Evolutionary conservation across 2,888 invertebrate species (phyloP), one percentile per base, ranked within the genome.

Genomic region (Cantharis rustica): DNA sequence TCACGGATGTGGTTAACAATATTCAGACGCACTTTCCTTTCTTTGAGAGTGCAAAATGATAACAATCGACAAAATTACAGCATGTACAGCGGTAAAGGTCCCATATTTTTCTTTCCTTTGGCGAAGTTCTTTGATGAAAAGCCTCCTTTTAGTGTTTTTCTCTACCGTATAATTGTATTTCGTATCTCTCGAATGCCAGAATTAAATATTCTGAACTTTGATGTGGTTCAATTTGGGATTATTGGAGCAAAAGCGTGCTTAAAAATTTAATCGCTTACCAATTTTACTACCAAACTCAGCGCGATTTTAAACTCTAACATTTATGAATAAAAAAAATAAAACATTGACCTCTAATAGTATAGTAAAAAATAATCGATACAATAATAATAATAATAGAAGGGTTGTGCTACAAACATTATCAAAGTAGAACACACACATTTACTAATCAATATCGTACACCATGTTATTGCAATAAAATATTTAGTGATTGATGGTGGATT

Each of bases 351-450:
- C 73, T 27, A 63, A 61, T 69, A 27, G 68, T 73, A 23, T 23
- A 64, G 70, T 69, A 69, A 70, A 69, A 74, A 69, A 11, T 63
- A 70, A 74, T 74, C 74, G 69, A 74, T 74, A 74, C 16, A 23
- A 23, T 23, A 23, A 23, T 27, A 27, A 23, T 27, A 27, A 61
- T 15, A 68, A 47, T 47, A 47, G 47, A 69, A 27, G 31, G 69
- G 69, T 27, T 69, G 74, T 74, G 70, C 70, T 16, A 63, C 68
- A 66, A 66, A 63, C 31, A 63, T 69, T 74, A 70, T 74, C 74
- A 69, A 27, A 69, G 16, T 27, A 69, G 16, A 27, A 69, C 69
- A 69, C 26, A 68, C 23, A 27, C 69, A 63, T 20, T 63, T 63
- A 20, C 64, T 66, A 74, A 74, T 70, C 74, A 47, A 74, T 70